Percentiles rank a stretch among this genome's conserved stretches.
Evolutionary conservation across 2,113 vertebrate species (phyloP).

Genomic region (Sylvietta virens): DNA sequence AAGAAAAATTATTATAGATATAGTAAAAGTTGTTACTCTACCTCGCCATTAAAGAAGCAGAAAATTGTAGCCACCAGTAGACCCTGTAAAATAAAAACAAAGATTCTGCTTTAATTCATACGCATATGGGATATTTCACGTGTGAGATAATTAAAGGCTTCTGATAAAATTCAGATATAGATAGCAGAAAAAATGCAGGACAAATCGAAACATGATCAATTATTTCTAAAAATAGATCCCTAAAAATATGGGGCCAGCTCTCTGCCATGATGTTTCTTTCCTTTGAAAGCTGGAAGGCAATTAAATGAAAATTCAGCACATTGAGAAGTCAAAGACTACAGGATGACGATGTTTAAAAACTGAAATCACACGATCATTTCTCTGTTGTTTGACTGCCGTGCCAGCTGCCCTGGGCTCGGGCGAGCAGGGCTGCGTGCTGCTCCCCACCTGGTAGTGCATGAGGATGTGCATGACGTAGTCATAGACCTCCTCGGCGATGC

Average conservation of each 20-base stretch:
- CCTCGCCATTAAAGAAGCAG: constrained; percentile 99
- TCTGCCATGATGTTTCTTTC: neutral
- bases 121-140: neutral
- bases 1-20: neutral
- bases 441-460: constrained; percentile 91
- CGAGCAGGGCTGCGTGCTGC: neutral
- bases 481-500: constrained; percentile 87
- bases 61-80: constrained; percentile 96
- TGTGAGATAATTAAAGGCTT: neutral
- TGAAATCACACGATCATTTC: accelerated
- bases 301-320: neutral
- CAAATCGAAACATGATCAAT: neutral
- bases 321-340: neutral
- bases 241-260: neutral
- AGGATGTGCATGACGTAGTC: constrained; percentile 96
- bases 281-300: neutral
- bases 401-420: neutral
- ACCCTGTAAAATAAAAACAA: constrained; percentile 78
- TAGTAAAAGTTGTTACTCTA: constrained; percentile 59
- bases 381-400: neutral
- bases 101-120: neutral
- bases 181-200: neutral
- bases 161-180: neutral
- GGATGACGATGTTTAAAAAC: neutral
- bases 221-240: neutral